Evolutionary conservation across 2,113 vertebrate genomes (phyloP).

Genomic region (Haplochromis vanheusdeni): DNA sequence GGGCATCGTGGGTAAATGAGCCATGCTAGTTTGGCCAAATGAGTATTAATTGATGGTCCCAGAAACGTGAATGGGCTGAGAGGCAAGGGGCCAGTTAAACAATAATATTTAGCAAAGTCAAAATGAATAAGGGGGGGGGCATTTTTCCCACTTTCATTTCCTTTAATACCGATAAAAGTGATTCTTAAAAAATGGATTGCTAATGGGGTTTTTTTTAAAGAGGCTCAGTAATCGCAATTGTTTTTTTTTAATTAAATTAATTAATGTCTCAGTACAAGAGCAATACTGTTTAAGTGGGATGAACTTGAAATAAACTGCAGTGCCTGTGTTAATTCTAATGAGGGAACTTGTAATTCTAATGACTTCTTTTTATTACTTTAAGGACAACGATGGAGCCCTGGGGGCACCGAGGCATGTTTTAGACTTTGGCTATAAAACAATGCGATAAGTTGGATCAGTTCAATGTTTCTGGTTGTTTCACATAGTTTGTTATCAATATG

Average conservation of each 20-base stretch:
- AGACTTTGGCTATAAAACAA: not conserved
- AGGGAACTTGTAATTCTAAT: not conserved
- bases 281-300: not conserved
- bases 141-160: not conserved
- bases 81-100: not conserved
- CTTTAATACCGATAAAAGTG: not conserved
- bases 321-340: not conserved
- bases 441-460: not conserved
- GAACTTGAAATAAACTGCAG: not conserved
- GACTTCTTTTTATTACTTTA: not conserved
- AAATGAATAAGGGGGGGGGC: not conserved
- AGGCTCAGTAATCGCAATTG: not conserved
- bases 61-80: not conserved
- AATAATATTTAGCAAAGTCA: not conserved
- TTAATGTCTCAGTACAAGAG: not conserved
- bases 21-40: not conserved
- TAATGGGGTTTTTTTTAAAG: accelerated
- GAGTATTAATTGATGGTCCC: not conserved
- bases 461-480: not conserved
- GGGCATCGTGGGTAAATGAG: not conserved
- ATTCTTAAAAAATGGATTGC: not conserved
- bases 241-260: not conserved
- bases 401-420: not conserved
- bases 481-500: not conserved
- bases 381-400: not conserved